Percentiles rank a stretch among this genome's conserved stretches.
These are phyloP conservation scores for Eupithecia subumbrata DNA, from an alignment of 2,888 invertebrate species.

Conservation along the genomic window DNA sequence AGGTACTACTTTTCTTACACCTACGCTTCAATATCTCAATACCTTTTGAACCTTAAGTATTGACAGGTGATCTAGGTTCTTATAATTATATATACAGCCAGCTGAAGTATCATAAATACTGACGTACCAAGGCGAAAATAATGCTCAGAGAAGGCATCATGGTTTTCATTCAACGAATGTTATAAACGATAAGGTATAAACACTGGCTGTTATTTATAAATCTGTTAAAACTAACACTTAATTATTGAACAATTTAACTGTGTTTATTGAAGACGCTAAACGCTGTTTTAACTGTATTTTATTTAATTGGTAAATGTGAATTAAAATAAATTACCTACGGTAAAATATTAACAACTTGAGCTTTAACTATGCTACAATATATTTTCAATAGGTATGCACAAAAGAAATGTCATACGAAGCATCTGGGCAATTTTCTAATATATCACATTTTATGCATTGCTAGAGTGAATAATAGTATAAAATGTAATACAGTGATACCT, in stretches of 20 bases:
- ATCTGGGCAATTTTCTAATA: slow-evolving; percentile 49
- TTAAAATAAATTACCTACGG: slow-evolving; percentile 47
- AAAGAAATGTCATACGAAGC: slow-evolving; percentile 45
- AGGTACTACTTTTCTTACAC: slow-evolving; percentile 37
- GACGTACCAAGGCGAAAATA: slow-evolving; percentile 59
- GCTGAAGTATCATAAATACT: slow-evolving; percentile 46
- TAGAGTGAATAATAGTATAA: slow-evolving; percentile 55
- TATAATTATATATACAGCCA: slow-evolving; percentile 59
- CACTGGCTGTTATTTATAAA: slow-evolving; percentile 20
- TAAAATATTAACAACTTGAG: slow-evolving; percentile 72
- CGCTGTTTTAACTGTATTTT: background rate
- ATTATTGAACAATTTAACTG: slow-evolving; percentile 1
- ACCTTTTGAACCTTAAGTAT: slow-evolving; percentile 56
- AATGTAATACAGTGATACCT: slow-evolving; percentile 56
- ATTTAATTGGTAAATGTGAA: background rate
- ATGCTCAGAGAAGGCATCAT: slow-evolving; percentile 69
- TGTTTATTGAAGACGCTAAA: background rate
- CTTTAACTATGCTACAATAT: slow-evolving; percentile 64
- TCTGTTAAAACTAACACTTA: slow-evolving; percentile 1
- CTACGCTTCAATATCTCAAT: slow-evolving; percentile 39
- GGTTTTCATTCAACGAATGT: slow-evolving; percentile 49
- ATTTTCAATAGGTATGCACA: slow-evolving; percentile 14
- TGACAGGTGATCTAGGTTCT: slow-evolving; percentile 53
- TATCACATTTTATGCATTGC: slow-evolving; percentile 67
- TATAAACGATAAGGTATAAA: slow-evolving; percentile 33